Evolutionary conservation across 2,797 vertebrate species (phyloP).

Genomic region (Intellagama lesueurii): DNA sequence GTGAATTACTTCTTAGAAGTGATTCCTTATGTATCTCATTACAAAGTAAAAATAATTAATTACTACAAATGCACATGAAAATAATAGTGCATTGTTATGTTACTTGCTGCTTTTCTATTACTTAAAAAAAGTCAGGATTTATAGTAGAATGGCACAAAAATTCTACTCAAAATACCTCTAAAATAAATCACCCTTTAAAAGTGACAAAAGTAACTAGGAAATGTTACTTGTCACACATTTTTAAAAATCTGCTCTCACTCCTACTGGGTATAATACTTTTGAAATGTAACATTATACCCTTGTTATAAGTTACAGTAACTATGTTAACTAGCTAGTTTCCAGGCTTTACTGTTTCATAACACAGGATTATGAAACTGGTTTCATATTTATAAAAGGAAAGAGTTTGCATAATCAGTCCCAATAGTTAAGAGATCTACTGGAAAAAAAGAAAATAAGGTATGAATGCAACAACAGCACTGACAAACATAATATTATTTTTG

Average conservation of each 20-base stretch:
- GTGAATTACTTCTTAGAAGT: background rate
- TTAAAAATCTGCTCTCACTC: background rate
- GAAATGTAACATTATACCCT: background rate
- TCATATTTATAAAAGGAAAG: background rate
- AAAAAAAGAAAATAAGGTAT: background rate
- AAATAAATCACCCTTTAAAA: background rate
- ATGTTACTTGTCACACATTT: background rate
- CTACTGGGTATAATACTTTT: background rate
- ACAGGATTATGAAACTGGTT: background rate
- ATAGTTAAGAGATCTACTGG: constrained; percentile 5
- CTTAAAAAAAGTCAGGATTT: background rate
- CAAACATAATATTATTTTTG: constrained; percentile 32
- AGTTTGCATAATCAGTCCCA: background rate
- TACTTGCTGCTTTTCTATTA: background rate
- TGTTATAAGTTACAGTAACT: background rate
- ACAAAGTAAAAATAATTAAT: too few relatives aligned
- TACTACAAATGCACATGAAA: background rate
- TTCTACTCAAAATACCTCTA: background rate
- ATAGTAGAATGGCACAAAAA: background rate
- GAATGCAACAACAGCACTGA: constrained; percentile 11
- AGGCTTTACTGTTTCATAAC: background rate
- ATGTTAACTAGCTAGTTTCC: background rate
- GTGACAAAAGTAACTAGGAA: background rate
- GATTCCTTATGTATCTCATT: background rate
- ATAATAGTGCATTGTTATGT: background rate